These are phyloP conservation scores for Automeris io DNA, from an alignment of 2,888 invertebrate genomes.

Conservation along the genomic window DNA sequence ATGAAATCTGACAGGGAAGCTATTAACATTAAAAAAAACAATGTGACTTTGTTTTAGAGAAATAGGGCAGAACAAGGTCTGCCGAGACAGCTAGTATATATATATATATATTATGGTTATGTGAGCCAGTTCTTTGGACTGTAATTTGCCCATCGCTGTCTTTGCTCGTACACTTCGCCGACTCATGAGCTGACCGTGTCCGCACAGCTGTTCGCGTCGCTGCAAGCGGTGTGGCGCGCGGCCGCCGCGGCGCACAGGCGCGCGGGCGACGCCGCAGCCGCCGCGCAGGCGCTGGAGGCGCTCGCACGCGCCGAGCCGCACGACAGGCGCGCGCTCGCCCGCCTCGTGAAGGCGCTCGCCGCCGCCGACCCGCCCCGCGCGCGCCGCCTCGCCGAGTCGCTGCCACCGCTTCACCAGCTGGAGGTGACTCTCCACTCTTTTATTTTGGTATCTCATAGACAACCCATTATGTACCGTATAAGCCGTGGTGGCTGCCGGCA, in stretches of 20 bases:
- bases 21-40: no score
- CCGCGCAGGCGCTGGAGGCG: constrained; percentile 86
- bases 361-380: constrained; percentile 89
- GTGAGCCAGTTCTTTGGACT: no score
- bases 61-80: no score
- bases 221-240: constrained; percentile 90
- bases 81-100: no score
- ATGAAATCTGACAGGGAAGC: no score
- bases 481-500: no score
- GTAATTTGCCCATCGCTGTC: no score
- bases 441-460: neutral
- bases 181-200: no score
- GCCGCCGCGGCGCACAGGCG: constrained; percentile 90
- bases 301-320: constrained; percentile 82
- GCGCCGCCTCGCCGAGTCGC: constrained; percentile 68
- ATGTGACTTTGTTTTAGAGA: no score
- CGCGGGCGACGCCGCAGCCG: constrained; percentile 84
- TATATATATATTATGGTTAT: no score
- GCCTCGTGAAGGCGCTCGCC: constrained; percentile 93
- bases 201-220: constrained; percentile 54
- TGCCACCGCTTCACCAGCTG: constrained; percentile 49
- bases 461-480: neutral
- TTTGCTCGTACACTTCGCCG: no score
- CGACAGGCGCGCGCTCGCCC: constrained; percentile 88
- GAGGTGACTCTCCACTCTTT: constrained; percentile 30